Base-by-base conservation (phyloP, 2,113 vertebrate genomes). In the Rhineura floridana region DNA sequence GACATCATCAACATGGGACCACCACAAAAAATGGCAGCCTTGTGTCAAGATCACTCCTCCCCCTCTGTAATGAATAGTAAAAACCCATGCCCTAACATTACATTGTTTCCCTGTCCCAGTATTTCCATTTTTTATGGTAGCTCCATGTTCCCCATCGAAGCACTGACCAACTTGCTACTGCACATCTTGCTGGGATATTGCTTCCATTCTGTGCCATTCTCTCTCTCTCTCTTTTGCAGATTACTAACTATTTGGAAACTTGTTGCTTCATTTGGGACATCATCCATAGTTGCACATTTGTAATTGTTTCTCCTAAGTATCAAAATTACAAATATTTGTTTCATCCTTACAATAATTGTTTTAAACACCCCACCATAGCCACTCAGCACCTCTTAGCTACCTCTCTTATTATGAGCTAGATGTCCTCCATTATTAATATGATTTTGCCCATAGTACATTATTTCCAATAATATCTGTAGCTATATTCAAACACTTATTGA, bases 401-500 rank as follows among this genome's bases (percentile, higher is more conserved):
- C 9, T 2, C 6, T 55, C 6, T 39, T 23, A 50, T 21, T 48
- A 1, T 67, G 63, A 48, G 62, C 81, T 23, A 67, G 42, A 23
- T 21, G 17, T 13, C n/a, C 46, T 59, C 21, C 48, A 17, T 52
- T 84, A 42, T 48, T 36, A 13, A n/a, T 44, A 36, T 46, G 5
- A 42, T 33, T 55, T n/a, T 9, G n/a, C n/a, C n/a, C 15, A 19
- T 28, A 83, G 88, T 83, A 92, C 86, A 84, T 6, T 23, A 23
- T 65, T 65, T 25, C 52, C 15, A 55, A 55, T 15, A 55, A 55
- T 15, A 65, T n/a, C 21, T 65, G 62, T 25, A 65, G 62, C 23
- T 25, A 65, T 65, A 65, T 65, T 65, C 28, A 59, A 21, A 59
- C 1, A 1, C 87, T 81, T 92, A 82, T 76, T 91, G 83, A 75